Conservation (phyloP, 2,797 vertebrate species). For the Nothura maculosa region DNA sequence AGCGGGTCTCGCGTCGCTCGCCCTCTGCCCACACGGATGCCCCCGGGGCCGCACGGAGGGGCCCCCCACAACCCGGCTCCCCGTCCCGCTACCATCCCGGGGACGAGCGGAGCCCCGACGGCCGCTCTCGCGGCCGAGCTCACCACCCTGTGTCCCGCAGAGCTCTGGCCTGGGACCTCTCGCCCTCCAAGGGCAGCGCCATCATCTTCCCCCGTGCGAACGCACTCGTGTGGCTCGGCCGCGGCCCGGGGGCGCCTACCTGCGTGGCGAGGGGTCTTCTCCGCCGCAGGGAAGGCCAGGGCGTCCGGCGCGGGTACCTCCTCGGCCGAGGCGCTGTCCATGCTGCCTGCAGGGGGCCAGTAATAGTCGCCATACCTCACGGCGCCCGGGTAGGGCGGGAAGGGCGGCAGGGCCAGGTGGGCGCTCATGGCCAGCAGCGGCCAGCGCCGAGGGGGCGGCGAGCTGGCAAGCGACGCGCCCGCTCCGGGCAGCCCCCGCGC, state of each 20-base stretch:
- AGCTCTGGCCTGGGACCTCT: neutral
- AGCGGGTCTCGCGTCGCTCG: neutral
- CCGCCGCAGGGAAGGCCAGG: neutral
- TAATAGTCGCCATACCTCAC: neutral
- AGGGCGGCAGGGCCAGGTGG: conserved; percentile 26
- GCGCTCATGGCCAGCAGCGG: conserved; percentile 15
- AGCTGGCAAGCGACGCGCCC: neutral
- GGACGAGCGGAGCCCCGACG: no score
- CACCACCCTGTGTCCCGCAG: no score
- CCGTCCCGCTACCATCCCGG: neutral
- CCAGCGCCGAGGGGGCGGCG: neutral
- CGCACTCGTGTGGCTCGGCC: fast-evolving
- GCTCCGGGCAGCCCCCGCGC: neutral
- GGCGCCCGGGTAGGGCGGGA: neutral
- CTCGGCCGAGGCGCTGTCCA: neutral
- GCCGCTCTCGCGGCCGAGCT: neutral
- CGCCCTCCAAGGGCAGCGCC: neutral
- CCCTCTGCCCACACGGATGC: fast-evolving
- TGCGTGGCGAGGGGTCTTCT: neutral
- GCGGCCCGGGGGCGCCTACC: neutral
- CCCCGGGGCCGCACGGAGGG: no score
- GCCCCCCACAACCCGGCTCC: neutral
- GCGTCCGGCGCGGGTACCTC: neutral
- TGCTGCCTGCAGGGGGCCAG: neutral
- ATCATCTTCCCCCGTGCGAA: fast-evolving